A percentile compares a stretch with the other conserved stretches of the same genome.
phyloP scores from a whole-genome alignment of 1,140 invertebrate genomes.

The Paralvinella palmiformis region DNA sequence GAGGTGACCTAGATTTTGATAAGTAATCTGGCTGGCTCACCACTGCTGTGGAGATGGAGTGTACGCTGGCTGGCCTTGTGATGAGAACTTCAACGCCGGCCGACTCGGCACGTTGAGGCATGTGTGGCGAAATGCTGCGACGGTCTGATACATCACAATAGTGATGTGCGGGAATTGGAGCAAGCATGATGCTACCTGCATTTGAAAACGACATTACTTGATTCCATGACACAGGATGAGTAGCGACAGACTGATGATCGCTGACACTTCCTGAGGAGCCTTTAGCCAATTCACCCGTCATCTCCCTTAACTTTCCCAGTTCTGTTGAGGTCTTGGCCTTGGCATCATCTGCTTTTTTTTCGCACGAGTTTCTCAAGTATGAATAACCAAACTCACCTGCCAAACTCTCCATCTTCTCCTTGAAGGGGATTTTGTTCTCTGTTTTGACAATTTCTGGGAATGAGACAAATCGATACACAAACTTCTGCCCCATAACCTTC shows the following conservation, averaged over 20 bases:
- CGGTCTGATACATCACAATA: too few relatives aligned
- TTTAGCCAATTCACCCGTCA: neutral
- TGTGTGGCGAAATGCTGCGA: too few relatives aligned
- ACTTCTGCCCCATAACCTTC: constrained; percentile 85
- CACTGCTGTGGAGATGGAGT: neutral
- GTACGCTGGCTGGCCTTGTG: too few relatives aligned
- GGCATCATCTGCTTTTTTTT: too few relatives aligned
- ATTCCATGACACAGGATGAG: neutral
- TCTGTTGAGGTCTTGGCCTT: too few relatives aligned
- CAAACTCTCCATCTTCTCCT: constrained; percentile 53
- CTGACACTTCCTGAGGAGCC: neutral
- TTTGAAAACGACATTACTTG: neutral
- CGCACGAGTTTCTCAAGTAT: constrained; percentile 12
- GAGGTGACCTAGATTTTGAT: neutral
- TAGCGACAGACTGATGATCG: neutral
- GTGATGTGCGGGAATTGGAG: too few relatives aligned
- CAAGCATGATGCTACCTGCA: too few relatives aligned
- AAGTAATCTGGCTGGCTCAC: neutral
- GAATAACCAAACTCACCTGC: constrained; percentile 30
- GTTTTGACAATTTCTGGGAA: constrained; percentile 58
- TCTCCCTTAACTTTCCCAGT: too few relatives aligned
- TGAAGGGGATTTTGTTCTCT: constrained; percentile 53
- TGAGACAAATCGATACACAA: constrained; percentile 94
- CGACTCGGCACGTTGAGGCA: too few relatives aligned
- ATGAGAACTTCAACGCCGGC: too few relatives aligned